These are phyloP conservation scores for Catonia carolina DNA, from an alignment of 2,888 invertebrate genomes.

Conservation along the genomic window DNA sequence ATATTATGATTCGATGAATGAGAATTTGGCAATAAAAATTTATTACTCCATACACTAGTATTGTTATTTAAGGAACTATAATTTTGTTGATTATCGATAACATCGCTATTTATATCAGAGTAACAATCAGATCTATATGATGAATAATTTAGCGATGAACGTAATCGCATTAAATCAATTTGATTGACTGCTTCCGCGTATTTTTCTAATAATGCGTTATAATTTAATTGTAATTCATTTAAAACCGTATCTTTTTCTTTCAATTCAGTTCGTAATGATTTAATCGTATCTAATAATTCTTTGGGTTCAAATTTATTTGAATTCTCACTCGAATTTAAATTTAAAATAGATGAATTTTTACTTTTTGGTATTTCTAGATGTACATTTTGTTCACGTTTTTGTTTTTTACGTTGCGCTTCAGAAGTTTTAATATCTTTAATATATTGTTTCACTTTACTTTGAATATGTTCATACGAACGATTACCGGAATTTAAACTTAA, in stretches of 20 bases:
- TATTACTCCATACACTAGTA: too few species aligned
- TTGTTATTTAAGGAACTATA: too few species aligned
- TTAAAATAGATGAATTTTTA: not conserved
- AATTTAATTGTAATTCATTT: slow-evolving; percentile 28
- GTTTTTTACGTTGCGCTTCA: slow-evolving; percentile 21
- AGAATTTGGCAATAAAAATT: not conserved
- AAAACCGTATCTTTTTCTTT: slow-evolving; percentile 29
- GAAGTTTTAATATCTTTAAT: slow-evolving; percentile 34
- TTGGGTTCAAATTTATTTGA: slow-evolving; percentile 14
- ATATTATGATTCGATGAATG: not conserved
- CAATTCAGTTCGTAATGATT: slow-evolving; percentile 25
- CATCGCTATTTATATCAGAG: not conserved
- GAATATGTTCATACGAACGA: slow-evolving; percentile 35
- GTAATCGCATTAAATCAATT: slow-evolving; percentile 28
- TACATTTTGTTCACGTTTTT: not conserved
- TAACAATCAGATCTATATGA: slow-evolving; percentile 1
- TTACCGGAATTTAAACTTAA: slow-evolving; percentile 31
- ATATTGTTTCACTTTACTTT: slow-evolving; percentile 37
- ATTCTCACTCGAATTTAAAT: not conserved
- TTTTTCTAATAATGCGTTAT: slow-evolving; percentile 27
- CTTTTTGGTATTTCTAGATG: not conserved
- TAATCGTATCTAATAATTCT: slow-evolving; percentile 16
- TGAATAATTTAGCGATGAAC: slow-evolving; percentile 1
- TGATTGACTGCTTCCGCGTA: slow-evolving; percentile 31
- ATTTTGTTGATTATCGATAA: not conserved